These are phyloP conservation scores for Zosterops lateralis DNA, from an alignment of 2,113 vertebrate genomes.

Conservation along the genomic window DNA sequence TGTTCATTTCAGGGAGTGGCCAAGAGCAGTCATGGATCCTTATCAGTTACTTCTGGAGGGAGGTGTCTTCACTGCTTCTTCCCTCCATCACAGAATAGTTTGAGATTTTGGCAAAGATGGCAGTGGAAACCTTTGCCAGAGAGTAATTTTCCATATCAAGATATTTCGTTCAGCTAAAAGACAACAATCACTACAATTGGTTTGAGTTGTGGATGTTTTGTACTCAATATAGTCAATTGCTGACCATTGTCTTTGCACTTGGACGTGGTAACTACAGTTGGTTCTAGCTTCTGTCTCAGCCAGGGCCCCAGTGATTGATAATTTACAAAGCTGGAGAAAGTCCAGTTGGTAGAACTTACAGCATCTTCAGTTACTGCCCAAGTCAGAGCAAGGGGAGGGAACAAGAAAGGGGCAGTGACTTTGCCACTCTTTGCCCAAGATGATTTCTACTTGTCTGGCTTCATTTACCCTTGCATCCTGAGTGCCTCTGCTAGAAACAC, in stretches of 20 bases:
- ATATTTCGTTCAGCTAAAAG: neutral
- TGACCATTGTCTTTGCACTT: neutral
- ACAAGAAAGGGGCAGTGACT: neutral
- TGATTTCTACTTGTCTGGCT: neutral
- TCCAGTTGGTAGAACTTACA: neutral
- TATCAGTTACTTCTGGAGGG: neutral
- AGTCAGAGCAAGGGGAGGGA: neutral
- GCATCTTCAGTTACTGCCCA: neutral
- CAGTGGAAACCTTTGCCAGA: neutral
- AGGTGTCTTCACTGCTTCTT: neutral
- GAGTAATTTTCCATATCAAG: neutral
- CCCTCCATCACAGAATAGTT: neutral
- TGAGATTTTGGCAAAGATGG: neutral
- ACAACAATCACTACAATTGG: accelerated
- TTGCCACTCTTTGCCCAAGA: neutral
- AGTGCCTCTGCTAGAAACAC: neutral
- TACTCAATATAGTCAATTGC: neutral
- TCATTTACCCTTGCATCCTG: neutral
- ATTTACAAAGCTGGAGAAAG: neutral
- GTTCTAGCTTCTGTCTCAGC: neutral
- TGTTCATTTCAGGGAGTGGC: neutral
- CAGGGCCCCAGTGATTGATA: neutral
- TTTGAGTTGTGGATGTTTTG: neutral
- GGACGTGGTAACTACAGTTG: neutral
- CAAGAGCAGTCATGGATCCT: neutral